These are phyloP conservation scores for Pollicipes pollicipes DNA, from an alignment of 1,140 invertebrate genomes.

Conservation along the genomic window DNA sequence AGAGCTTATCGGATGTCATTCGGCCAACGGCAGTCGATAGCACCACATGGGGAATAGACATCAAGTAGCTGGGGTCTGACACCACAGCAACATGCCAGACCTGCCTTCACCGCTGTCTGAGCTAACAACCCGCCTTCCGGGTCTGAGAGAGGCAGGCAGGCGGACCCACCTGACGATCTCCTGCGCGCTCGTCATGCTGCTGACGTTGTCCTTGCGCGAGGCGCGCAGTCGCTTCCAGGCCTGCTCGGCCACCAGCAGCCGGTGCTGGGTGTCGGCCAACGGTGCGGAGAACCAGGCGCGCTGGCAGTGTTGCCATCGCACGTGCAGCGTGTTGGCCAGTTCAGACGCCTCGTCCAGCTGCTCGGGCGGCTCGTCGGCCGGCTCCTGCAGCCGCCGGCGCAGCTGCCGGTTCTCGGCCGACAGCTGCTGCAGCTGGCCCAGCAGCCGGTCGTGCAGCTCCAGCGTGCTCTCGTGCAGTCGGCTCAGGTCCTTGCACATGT, in stretches of 20 bases:
- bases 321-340: conserved; percentile 19
- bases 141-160: too few relatives aligned
- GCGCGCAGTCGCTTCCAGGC: conserved; percentile 21
- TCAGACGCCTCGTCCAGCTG: not conserved
- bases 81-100: too few relatives aligned
- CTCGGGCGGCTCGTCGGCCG: not conserved
- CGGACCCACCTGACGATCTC: conserved; percentile 4
- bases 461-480: conserved; percentile 20
- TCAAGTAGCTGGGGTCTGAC: too few relatives aligned
- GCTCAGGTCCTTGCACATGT: conserved; percentile 21
- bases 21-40: too few relatives aligned
- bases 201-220: conserved; percentile 2
- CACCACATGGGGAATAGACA: too few relatives aligned
- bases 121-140: too few relatives aligned
- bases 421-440: conserved; percentile 19
- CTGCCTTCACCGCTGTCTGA: too few relatives aligned
- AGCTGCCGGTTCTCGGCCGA: conserved; percentile 18
- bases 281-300: conserved; percentile 21
- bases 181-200: conserved; percentile 6
- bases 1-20: too few relatives aligned
- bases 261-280: conserved; percentile 22
- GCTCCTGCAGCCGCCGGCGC: conserved; percentile 6
- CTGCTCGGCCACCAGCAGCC: conserved; percentile 22
- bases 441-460: conserved; percentile 20
- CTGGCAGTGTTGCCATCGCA: conserved; percentile 21